Evolutionary conservation across 1,140 invertebrate species (phyloP).

Genomic region (Drosophila eugracilis): DNA sequence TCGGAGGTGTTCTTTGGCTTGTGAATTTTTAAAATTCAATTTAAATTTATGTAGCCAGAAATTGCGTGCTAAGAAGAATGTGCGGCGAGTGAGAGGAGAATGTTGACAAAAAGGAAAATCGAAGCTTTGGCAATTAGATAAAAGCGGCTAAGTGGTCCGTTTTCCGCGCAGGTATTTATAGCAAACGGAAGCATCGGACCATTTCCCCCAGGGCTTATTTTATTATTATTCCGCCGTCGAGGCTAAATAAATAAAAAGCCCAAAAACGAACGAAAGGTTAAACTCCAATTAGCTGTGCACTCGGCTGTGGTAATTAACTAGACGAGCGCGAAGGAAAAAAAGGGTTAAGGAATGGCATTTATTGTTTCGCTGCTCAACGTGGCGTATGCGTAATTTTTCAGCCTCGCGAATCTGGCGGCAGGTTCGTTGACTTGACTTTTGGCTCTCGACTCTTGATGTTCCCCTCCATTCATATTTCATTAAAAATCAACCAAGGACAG

Average conservation of each 20-base stretch:
- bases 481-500: conserved; percentile 57
- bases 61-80: conserved; percentile 61
- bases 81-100: not conserved
- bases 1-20: conserved; percentile 48
- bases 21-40: conserved; percentile 82
- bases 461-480: conserved; percentile 69
- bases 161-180: conserved; percentile 28
- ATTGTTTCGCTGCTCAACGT: conserved; percentile 58
- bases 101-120: conserved; percentile 44
- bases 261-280: conserved; percentile 37
- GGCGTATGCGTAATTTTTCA: conserved; percentile 73
- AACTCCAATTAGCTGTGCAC: conserved; percentile 71
- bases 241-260: conserved; percentile 38
- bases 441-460: conserved; percentile 32
- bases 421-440: conserved; percentile 43
- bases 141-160: conserved; percentile 31
- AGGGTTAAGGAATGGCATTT: conserved; percentile 35
- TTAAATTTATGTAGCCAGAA: conserved; percentile 66
- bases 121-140: conserved; percentile 44
- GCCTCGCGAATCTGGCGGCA: conserved; percentile 13
- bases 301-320: conserved; percentile 72
- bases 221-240: conserved; percentile 28
- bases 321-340: conserved; percentile 24
- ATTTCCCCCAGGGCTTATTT: conserved; percentile 23
- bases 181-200: conserved; percentile 11